These are phyloP conservation scores for Meganola albula DNA, from an alignment of 2,888 invertebrate genomes.

Conservation along the genomic window DNA sequence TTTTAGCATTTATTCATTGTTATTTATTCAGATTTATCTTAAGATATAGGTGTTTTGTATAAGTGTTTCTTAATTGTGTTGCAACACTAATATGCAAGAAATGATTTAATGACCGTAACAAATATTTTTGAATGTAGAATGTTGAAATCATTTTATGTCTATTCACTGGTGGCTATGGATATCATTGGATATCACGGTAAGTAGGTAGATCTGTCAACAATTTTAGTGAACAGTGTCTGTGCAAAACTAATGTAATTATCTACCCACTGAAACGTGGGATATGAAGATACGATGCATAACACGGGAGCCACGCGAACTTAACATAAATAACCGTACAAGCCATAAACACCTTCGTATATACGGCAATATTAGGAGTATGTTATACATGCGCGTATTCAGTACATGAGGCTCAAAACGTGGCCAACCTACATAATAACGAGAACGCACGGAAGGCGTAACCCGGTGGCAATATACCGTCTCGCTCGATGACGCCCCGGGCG, in stretches of 20 bases:
- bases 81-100: conserved; percentile 3
- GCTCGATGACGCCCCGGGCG: conserved; percentile 66
- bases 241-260: too few relatives aligned
- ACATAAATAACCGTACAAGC: conserved; percentile 64
- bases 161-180: too few relatives aligned
- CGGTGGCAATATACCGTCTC: conserved; percentile 70
- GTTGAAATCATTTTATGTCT: neutral
- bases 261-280: too few relatives aligned
- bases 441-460: conserved; percentile 77
- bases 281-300: conserved; percentile 61
- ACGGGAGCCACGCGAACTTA: conserved; percentile 53
- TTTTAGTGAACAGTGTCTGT: too few relatives aligned
- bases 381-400: conserved; percentile 59
- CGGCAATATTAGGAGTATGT: conserved; percentile 70
- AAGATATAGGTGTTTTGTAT: conserved; percentile 5
- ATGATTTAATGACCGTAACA: neutral
- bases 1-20: conserved; percentile 9
- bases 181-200: too few relatives aligned
- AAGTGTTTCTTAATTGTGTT: conserved; percentile 11
- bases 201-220: too few relatives aligned
- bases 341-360: conserved; percentile 66
- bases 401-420: conserved; percentile 69
- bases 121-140: neutral
- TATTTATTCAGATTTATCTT: conserved; percentile 9
- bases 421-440: conserved; percentile 74